phyloP scores from a whole-genome alignment of 2,888 invertebrate species.

The Synergus itoensis region DNA sequence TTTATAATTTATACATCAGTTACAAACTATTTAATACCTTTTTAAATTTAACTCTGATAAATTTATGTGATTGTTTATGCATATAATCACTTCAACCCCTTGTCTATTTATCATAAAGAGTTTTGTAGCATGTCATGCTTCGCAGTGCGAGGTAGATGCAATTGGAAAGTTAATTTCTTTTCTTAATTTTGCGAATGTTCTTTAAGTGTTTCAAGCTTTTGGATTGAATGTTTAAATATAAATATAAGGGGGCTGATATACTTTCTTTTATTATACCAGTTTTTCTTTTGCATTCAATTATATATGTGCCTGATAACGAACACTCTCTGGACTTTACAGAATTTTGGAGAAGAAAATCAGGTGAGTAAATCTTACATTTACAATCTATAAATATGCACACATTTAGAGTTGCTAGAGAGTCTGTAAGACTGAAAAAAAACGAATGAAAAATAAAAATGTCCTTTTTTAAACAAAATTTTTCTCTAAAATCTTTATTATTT shows the following conservation, averaged over 20 bases:
- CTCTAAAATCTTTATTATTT: not conserved
- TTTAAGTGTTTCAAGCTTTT: slow-evolving; percentile 18
- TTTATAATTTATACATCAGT: too few species aligned
- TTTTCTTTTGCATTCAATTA: slow-evolving; percentile 56
- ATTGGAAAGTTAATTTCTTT: not conserved
- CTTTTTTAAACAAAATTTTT: not conserved
- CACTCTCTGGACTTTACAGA: slow-evolving; percentile 80
- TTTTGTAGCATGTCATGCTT: not conserved
- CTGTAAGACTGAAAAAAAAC: not conserved
- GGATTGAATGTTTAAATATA: not conserved
- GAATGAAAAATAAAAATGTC: not conserved
- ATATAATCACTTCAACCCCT: not conserved
- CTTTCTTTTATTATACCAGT: slow-evolving; percentile 17
- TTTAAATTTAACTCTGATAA: too few species aligned
- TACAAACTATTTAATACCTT: too few species aligned
- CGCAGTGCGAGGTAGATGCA: not conserved
- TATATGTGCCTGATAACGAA: slow-evolving; percentile 57
- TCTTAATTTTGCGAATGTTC: not conserved
- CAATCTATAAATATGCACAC: not conserved
- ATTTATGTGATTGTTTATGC: too few species aligned
- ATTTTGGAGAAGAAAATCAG: slow-evolving; percentile 92
- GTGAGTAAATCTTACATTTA: slow-evolving; percentile 79
- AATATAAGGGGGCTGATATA: not conserved
- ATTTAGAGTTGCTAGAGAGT: not conserved
- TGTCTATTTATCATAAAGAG: not conserved